Base-by-base conservation (phyloP, 2,888 invertebrate genomes). In the Epicampocera succincta region DNA sequence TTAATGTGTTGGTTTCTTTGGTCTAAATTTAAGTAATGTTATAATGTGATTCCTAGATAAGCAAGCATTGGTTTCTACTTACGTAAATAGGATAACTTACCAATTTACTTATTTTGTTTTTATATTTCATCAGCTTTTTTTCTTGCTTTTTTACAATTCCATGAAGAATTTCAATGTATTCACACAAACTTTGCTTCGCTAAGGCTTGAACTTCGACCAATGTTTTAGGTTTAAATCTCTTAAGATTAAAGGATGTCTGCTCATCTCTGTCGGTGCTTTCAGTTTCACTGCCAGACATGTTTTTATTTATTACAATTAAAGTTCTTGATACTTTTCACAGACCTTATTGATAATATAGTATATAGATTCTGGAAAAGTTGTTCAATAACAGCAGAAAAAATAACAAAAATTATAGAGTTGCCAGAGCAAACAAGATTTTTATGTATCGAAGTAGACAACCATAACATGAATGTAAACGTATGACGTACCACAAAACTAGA, bases 111-210 rank as follows among this genome's bases (percentile, higher is more conserved):
- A 94, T 86, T 87, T 93, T 93, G n/a, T 91, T 90, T 87, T 93
- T 93, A 66, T 94, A 90, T 85, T 93, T 93, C 69, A 91, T 91
- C 58, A 96, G 89, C 84, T 93, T 92, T 75, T 91, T 92, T 40
- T 92, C 92, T 86, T 94, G 94, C 85, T 88, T 89, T 54, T 87
- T 85, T 1, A 90, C 72, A 25, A 87, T 82, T 6, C 84, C 82
- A 44, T 91, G 90, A 15, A 91, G 78, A n/a, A 85, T 85, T 33
- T 87, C 87, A 15, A 91, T 86, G 61, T 91, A 91, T 5, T 72
- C 72, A 19, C 87, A 85, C 5, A 91, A 50, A 56, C 89, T 87
- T 3, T 76, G 83, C 12, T 81, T 66, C 1, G 85, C 85, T 33
- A 88, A 65, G 4, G 84, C 68, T 65, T 84, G 77, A 13, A 89